Base-by-base conservation (phyloP, 2,888 invertebrate species). In the Nipponacmea schrenckii region DNA sequence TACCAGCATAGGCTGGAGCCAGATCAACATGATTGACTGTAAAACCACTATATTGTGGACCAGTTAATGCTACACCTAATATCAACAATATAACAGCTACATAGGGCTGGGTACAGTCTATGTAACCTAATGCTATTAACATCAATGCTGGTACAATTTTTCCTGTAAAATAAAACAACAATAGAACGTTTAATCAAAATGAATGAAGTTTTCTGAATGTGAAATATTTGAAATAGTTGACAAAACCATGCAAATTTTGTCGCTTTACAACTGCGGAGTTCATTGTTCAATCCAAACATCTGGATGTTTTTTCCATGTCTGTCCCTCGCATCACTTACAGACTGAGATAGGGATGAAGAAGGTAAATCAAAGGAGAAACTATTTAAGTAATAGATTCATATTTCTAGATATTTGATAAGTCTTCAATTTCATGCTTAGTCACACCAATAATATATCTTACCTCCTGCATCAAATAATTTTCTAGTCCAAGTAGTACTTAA, bases 1-100 rank as follows among this genome's bases (percentile, higher is more conserved):
- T 84, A 0, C 88, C 89, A 24, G 89, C 88, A 73, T 83, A 88
- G 7, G 81, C 80, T 12, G 89, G 89, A 31, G 88, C 88, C 67
- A 89, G 84, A 78, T 89, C 89, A 76, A 89, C 87, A 73, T 86
- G 87, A 74, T 89, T 89, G 71, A 88, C 85, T n/a, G 87, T 74
- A 79, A 80, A 88, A 24, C 89, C 89, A 71, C 84, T 82, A 81
- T 85, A 88, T 70, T 85, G 84, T 63, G 81, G 77, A 2, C 87
- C 88, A 17, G 84, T 84, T 62, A 86, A 66, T 20, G 85, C 79
- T 14, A 88, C 86, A 24, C 83, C 85, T 5, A 86, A 69, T 3
- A 84, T 81, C 64, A 88, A 80, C 27, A 88, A 76, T 1, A 76
- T 80, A 39, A 88, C 83, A 17, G 87, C 88, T 7, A 83, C 46